Base-by-base conservation (phyloP, 2,797 vertebrate genomes). In the Lindbergichthys nudifrons region DNA sequence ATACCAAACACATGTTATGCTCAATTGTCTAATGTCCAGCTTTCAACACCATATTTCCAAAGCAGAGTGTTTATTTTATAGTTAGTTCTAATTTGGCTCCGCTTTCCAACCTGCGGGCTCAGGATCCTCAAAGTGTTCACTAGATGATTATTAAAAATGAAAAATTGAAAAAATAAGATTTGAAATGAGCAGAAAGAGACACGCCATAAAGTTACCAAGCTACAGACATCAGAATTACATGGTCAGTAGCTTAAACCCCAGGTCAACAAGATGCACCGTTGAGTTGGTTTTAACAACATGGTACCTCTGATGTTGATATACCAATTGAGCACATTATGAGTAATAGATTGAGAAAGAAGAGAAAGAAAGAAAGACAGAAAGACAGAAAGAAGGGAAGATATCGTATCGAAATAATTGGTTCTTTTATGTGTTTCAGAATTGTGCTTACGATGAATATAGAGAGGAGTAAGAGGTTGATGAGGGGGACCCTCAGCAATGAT, bases 401-500 rank as follows among this genome's bases (percentile, higher is more conserved):
- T 62, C 5, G 43, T 48, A n/a, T 19, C 45, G 26, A 52, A 61
- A 64, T 16, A n/a, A 39, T 7, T 1, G 58, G n/a, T 54, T 67
- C 39, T 51, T 23, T 15, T 54, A 5, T 18, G 52, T 63, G 53
- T 79, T 75, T 65, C 71, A 84, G 74, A 77, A 73, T 13, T n/a
- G 62, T 65, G 54, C 45, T 70, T 45, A 70, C 50, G 65, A 77
- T 76, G 77, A 86, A 76, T 70, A 75, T 70, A 75, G 36, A 77
- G 77, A 73, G 54, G 63, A 82, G 59, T 59, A 80, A 69, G 79
- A 85, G 75, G 85, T 87, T 85, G 86, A 89, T 87, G 82, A 90
- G 80, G 65, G 65, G 75, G 84, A 88, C 82, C 84, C 85, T 89
- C 77, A 82, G 83, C 89, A 85, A 81, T 61, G 82, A 85, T 92